Percentiles rank a stretch among this genome's conserved stretches.
Conservation (phyloP, 2,113 vertebrate genomes). For the Myotis davidii region DNA sequence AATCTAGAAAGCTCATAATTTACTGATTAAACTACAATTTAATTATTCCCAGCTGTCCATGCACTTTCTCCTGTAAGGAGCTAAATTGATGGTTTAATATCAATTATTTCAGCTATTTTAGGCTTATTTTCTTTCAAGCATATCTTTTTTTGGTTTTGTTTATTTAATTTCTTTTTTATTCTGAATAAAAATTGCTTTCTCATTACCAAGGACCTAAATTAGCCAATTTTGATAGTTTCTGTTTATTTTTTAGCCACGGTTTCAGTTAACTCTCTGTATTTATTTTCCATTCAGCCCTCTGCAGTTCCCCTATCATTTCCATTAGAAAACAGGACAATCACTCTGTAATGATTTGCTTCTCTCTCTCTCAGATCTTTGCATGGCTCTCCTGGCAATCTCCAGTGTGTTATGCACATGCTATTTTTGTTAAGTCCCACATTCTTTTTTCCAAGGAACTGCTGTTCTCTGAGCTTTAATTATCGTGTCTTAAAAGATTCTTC, state of each 20-base stretch:
- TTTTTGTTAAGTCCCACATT: constrained; percentile 60
- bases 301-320: neutral
- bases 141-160: neutral
- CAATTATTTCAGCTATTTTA: neutral
- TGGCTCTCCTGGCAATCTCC: neutral
- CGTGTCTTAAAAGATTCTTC: constrained; percentile 69
- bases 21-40: neutral
- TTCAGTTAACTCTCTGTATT: neutral
- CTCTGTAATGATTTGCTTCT: neutral
- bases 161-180: neutral
- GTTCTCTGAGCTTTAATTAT: constrained; percentile 79
- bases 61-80: constrained; percentile 11
- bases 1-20: neutral
- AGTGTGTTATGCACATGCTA: neutral
- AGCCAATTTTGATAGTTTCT: neutral
- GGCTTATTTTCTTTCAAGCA: constrained; percentile 6
- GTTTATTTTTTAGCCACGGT: neutral
- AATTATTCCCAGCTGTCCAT: neutral
- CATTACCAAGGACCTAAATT: neutral
- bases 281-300: neutral
- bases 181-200: neutral
- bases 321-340: neutral
- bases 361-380: neutral
- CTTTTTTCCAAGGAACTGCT: constrained; percentile 28
- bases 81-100: neutral